Percentiles rank a stretch among this genome's conserved stretches.
phyloP scores from a whole-genome alignment of 2,797 vertebrate genomes.

The Melanotaenia nigrans region DNA sequence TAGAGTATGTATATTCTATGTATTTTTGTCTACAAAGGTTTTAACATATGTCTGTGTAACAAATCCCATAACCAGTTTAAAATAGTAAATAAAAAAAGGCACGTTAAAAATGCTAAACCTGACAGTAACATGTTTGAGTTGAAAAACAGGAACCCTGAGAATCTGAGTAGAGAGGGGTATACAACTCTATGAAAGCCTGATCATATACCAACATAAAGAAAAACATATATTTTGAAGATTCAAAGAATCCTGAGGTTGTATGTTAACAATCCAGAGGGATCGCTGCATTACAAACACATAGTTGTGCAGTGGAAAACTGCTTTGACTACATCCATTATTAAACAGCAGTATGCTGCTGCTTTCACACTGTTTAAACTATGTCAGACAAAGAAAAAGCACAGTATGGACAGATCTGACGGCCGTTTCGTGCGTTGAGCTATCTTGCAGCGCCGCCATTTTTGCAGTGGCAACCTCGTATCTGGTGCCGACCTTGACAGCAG shows the following conservation, averaged over 20 bases:
- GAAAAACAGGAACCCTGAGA: background rate
- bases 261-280: background rate
- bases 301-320: background rate
- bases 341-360: background rate
- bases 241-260: background rate
- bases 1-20: too few species aligned
- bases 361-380: too few species aligned
- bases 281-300: background rate
- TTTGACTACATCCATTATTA: background rate
- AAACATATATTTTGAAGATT: background rate
- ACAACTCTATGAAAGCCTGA: background rate
- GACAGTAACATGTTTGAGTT: background rate
- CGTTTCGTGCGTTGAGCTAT: too few species aligned
- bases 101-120: background rate
- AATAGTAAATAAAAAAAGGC: too few species aligned
- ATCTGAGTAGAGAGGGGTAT: background rate
- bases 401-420: background rate
- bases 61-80: background rate
- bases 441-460: too few species aligned
- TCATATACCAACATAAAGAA: background rate
- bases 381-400: background rate
- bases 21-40: background rate
- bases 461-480: too few species aligned
- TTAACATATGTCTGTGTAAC: background rate
- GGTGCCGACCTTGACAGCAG: too few species aligned